Percentiles rank a stretch among this genome's conserved stretches.
Conservation (phyloP, 1,140 invertebrate species). For the Heliconius hewitsoni region DNA sequence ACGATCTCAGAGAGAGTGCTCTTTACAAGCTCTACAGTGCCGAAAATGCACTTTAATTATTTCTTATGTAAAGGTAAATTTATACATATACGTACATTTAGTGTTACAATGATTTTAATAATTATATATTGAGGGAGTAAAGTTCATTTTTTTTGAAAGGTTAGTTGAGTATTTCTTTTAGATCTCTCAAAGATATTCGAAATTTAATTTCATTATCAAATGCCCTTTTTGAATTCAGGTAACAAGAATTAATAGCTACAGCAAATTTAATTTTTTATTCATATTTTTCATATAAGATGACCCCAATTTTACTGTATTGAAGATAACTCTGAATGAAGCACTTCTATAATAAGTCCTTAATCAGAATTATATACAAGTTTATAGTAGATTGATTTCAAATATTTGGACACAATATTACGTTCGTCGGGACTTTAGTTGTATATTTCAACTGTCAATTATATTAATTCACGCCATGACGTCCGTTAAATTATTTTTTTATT, state of each 20-base stretch:
- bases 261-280: background rate
- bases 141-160: background rate
- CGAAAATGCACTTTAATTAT: background rate
- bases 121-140: background rate
- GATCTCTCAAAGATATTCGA: constrained; percentile 1
- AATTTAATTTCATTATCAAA: background rate
- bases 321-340: no score
- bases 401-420: background rate
- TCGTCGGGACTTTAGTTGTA: no score
- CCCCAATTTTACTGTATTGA: no score
- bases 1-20: constrained; percentile 15
- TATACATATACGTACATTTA: background rate
- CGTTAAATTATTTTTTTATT: no score
- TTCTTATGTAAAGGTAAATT: background rate
- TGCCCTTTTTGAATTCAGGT: no score
- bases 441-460: no score
- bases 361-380: background rate
- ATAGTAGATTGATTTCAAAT: background rate
- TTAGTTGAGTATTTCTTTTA: background rate
- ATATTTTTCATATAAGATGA: no score
- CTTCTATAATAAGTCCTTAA: no score
- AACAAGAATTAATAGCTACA: background rate
- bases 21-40: constrained; percentile 22
- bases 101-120: background rate
- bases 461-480: no score